Percentiles rank a stretch among this genome's conserved stretches.
phyloP scores from a whole-genome alignment of 1,140 invertebrate species.

The Delia radicum region DNA sequence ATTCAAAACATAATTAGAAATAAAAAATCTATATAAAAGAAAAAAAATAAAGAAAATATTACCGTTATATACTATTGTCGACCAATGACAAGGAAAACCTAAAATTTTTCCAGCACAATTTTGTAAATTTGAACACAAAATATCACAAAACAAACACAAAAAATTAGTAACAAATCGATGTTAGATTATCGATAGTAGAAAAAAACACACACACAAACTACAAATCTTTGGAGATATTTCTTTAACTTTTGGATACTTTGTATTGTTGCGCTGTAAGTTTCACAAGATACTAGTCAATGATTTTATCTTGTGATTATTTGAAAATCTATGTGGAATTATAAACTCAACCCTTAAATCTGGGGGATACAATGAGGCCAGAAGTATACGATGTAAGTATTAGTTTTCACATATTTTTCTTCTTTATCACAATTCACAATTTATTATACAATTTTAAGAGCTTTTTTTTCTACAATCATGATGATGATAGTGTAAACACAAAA shows the following conservation, averaged over 20 bases:
- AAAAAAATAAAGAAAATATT: background rate
- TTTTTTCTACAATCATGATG: background rate
- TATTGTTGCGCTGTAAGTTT: background rate
- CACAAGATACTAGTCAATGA: background rate
- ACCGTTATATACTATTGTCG: too few species aligned
- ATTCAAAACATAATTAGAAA: background rate
- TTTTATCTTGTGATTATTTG: conserved; percentile 12
- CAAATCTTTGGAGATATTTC: too few species aligned
- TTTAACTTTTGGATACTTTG: background rate
- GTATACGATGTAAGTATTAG: conserved; percentile 50
- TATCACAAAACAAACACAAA: background rate
- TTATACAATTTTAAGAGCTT: background rate
- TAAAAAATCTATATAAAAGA: background rate
- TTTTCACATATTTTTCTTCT: background rate
- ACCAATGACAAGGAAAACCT: background rate
- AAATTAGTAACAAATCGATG: background rate
- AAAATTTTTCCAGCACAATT: background rate
- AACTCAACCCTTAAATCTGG: conserved; percentile 54
- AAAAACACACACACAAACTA: too few species aligned
- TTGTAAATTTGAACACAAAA: background rate
- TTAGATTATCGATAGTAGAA: background rate
- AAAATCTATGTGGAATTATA: conserved; percentile 54
- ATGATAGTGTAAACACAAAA: background rate
- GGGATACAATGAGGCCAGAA: conserved; percentile 55
- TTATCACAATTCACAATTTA: background rate